These are phyloP conservation scores for Motacilla alba DNA, from an alignment of 2,113 vertebrate species.

Conservation along the genomic window DNA sequence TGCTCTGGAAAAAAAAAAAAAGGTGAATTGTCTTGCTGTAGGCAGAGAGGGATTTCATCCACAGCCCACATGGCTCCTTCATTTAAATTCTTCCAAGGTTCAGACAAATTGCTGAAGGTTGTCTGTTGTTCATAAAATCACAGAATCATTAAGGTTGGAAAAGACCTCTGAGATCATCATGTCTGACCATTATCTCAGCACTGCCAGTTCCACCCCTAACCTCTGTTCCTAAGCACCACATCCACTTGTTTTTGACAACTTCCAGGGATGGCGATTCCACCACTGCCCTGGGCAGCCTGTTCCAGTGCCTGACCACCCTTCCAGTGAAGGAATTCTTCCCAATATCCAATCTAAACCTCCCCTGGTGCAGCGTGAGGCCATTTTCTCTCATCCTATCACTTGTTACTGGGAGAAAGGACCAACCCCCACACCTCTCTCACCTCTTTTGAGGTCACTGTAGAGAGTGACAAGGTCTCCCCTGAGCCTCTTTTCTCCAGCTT, in stretches of 20 bases:
- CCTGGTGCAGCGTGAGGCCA: neutral
- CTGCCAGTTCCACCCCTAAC: neutral
- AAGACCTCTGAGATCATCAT: neutral
- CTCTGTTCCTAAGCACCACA: neutral
- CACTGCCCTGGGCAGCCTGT: neutral
- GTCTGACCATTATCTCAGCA: neutral
- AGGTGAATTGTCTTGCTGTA: neutral
- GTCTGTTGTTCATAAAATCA: neutral
- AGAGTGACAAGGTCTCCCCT: neutral
- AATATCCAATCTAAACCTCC: neutral
- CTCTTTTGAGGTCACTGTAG: neutral
- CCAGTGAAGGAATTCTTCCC: neutral
- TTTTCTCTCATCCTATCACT: neutral
- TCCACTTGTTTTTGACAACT: neutral
- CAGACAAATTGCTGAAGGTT: neutral
- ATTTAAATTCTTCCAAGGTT: neutral
- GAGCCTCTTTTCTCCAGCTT: neutral
- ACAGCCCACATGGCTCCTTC: neutral
- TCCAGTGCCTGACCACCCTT: neutral
- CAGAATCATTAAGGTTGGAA: neutral
- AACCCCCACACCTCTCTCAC: rapidly evolving
- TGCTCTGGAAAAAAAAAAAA: neutral
- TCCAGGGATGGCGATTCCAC: rapidly evolving
- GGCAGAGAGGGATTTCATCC: neutral
- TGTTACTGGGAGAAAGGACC: neutral